phyloP scores from a whole-genome alignment of 2,113 vertebrate species.

The Xerus inauris region DNA sequence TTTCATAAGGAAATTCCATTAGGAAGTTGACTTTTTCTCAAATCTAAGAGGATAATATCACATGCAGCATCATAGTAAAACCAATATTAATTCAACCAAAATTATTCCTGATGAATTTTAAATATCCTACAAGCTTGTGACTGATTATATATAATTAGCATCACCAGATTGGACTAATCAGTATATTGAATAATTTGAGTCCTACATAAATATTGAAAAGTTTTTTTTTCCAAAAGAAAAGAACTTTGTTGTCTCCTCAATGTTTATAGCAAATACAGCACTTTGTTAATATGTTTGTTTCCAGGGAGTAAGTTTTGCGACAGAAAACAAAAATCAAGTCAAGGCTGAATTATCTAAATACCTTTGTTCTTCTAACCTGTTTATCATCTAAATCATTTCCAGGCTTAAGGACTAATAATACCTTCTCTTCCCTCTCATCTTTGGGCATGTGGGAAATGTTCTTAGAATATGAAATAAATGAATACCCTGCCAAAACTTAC shows the following conservation, averaged over 20 bases:
- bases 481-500: neutral
- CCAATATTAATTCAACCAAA: neutral
- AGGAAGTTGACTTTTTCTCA: neutral
- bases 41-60: neutral
- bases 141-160: neutral
- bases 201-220: neutral
- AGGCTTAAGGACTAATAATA: neutral
- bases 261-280: neutral
- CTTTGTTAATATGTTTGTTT: constrained; percentile 34
- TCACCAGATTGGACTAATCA: no score
- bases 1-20: constrained; percentile 7
- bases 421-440: neutral
- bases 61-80: neutral
- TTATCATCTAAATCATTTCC: neutral
- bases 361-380: neutral
- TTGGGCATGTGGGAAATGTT: neutral
- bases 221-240: neutral
- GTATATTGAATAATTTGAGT: neutral
- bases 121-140: neutral
- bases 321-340: neutral
- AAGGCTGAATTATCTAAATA: constrained; percentile 5
- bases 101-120: neutral
- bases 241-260: neutral
- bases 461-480: neutral
- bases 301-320: neutral